These are phyloP conservation scores for Mallotus villosus DNA, from an alignment of 2,797 vertebrate genomes.

Conservation along the genomic window DNA sequence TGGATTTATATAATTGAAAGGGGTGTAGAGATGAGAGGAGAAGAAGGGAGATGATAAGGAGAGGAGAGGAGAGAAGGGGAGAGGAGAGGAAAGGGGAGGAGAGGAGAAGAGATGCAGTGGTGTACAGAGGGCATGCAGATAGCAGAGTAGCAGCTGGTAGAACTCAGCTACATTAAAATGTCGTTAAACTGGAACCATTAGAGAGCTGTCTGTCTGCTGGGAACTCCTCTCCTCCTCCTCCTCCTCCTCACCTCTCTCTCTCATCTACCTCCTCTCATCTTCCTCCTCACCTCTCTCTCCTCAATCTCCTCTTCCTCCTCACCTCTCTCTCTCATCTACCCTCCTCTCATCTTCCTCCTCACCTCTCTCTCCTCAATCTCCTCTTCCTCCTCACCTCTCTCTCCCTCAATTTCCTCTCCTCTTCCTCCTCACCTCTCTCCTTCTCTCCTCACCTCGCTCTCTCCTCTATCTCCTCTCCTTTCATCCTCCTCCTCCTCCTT, in stretches of 20 bases:
- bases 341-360: not conserved
- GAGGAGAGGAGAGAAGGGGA: not conserved
- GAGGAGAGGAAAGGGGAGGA: not conserved
- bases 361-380: too few relatives aligned
- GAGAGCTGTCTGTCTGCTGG: conserved; percentile 25
- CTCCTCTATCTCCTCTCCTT: not conserved
- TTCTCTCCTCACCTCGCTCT: too few relatives aligned
- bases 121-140: conserved; percentile 6
- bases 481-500: not conserved
- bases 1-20: too few relatives aligned
- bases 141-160: conserved; percentile 35
- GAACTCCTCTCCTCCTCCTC: not conserved
- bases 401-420: not conserved
- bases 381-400: not conserved
- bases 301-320: not conserved
- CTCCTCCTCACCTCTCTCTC: not conserved
- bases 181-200: conserved; percentile 39
- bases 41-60: not conserved
- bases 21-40: conserved; percentile 1
- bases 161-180: conserved; percentile 46
- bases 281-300: not conserved
- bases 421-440: too few relatives aligned
- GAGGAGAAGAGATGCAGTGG: conserved; percentile 1
- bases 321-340: conserved; percentile 21
- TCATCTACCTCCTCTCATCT: too few relatives aligned